Percentiles rank a stretch among this genome's conserved stretches.
phyloP scores from a whole-genome alignment of 2,888 invertebrate genomes.

The Reticulitermes lucifugus region DNA sequence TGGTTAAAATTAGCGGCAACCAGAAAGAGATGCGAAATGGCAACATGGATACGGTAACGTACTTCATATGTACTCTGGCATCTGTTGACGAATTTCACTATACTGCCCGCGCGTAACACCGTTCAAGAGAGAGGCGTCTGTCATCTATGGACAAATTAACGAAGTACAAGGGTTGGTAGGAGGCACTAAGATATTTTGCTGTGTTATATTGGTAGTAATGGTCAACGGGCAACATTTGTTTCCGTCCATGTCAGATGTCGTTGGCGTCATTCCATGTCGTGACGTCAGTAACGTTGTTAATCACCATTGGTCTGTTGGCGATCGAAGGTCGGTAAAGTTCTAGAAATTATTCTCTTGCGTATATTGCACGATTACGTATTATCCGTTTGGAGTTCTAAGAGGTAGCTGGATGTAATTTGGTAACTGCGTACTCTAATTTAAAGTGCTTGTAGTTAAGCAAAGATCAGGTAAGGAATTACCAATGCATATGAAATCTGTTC shows the following conservation, averaged over 20 bases:
- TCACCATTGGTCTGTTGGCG: background rate
- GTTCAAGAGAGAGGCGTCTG: too few species aligned
- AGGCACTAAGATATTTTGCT: background rate
- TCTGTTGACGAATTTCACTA: too few species aligned
- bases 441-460: background rate
- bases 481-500: too few species aligned
- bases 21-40: too few species aligned
- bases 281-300: background rate
- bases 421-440: background rate
- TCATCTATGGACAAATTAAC: too few species aligned
- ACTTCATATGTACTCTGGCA: too few species aligned
- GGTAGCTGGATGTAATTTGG: background rate
- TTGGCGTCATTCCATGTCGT: background rate
- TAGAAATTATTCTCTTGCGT: background rate
- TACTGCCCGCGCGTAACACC: too few species aligned
- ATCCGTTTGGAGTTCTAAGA: background rate
- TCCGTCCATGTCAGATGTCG: background rate
- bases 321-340: conserved; percentile 12
- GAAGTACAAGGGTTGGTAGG: too few species aligned
- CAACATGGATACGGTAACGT: too few species aligned
- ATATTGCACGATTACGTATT: background rate
- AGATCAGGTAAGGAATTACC: background rate
- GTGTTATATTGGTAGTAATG: background rate
- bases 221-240: background rate
- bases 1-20: too few species aligned